Percentiles rank a stretch among this genome's conserved stretches.
Conservation (phyloP, 2,797 vertebrate genomes). For the Florisuga fusca region DNA sequence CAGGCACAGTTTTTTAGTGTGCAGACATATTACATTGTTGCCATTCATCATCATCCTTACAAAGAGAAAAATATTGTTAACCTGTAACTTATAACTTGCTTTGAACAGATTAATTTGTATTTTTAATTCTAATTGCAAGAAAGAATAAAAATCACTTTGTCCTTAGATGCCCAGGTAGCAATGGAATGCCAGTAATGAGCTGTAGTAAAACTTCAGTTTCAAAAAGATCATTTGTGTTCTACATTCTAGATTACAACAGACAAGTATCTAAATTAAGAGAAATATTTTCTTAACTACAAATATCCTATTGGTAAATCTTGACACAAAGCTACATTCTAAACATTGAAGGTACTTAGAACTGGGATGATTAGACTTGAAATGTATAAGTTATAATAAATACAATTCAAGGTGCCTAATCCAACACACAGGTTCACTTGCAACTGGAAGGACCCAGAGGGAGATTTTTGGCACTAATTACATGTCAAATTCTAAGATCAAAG, state of each 20-base stretch:
- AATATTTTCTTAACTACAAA: background rate
- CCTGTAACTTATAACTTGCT: background rate
- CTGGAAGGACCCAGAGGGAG: background rate
- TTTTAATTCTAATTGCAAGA: background rate
- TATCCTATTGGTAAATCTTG: background rate
- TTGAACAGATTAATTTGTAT: background rate
- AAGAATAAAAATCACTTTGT: background rate
- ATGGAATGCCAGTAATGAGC: background rate
- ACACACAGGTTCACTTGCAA: background rate
- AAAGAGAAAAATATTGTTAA: background rate
- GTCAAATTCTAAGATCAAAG: conserved; percentile 10
- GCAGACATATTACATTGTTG: background rate
- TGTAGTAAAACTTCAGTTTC: background rate
- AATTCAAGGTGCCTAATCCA: background rate
- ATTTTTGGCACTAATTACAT: background rate
- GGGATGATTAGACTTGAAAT: background rate
- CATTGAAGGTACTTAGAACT: background rate
- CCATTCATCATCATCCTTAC: background rate
- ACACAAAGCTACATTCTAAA: background rate
- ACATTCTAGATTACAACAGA: background rate
- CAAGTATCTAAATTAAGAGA: background rate
- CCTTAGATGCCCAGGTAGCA: background rate
- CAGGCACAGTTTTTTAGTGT: background rate
- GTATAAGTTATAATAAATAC: background rate
- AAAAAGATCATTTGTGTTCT: background rate